Conservation (phyloP, 2,113 vertebrate species). For the Gobio gobio region DNA sequence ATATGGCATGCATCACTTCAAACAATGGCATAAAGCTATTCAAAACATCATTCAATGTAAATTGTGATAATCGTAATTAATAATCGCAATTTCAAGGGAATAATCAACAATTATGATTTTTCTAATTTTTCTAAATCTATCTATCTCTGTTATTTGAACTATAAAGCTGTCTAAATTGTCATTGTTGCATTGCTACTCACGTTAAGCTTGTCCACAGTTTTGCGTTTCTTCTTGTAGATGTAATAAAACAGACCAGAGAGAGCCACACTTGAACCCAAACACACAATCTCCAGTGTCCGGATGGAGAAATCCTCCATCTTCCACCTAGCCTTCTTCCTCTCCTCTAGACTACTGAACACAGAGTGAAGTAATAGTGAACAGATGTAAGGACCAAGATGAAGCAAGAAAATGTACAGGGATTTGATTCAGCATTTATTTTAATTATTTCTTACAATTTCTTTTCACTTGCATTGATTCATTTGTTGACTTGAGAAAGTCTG, state of each 20-base stretch:
- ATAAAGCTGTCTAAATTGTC: neutral
- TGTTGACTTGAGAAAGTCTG: neutral
- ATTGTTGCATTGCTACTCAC: slow-evolving; percentile 63
- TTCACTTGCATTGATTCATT: too few relatives aligned
- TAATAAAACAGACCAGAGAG: slow-evolving; percentile 83
- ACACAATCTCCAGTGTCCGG: slow-evolving; percentile 71
- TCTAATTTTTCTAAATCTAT: too few relatives aligned
- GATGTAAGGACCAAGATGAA: neutral
- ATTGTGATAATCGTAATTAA: too few relatives aligned
- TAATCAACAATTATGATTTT: too few relatives aligned
- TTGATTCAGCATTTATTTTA: neutral
- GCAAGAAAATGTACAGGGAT: neutral
- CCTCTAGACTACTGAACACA: slow-evolving; percentile 17
- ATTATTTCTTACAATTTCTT: neutral
- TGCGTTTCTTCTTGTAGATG: slow-evolving; percentile 77
- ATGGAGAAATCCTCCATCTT: slow-evolving; percentile 74
- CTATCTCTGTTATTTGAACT: neutral
- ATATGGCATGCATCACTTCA: too few relatives aligned
- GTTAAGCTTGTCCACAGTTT: slow-evolving; percentile 74
- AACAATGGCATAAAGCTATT: too few relatives aligned
- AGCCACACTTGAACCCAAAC: slow-evolving; percentile 80
- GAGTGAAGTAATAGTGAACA: slow-evolving; percentile 34
- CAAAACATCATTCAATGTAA: too few relatives aligned
- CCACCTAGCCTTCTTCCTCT: slow-evolving; percentile 2
- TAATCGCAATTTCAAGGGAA: too few relatives aligned